Percentiles rank a stretch among this genome's conserved stretches.
phyloP scores from a whole-genome alignment of 2,888 invertebrate species.

The Cerceris ruficornis region DNA sequence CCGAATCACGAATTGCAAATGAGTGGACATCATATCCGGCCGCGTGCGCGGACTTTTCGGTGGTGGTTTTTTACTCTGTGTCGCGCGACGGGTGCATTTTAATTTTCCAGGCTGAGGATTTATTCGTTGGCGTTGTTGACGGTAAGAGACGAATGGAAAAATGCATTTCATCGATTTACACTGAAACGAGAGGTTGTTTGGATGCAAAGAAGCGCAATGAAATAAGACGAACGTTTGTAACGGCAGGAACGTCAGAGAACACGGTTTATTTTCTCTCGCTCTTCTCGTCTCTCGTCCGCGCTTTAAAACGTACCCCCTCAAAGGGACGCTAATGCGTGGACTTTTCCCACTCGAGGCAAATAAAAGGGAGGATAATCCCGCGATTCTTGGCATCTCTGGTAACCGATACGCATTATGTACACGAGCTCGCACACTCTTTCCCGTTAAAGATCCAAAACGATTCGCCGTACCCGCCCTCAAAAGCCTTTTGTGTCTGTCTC shows the following conservation, averaged over 20 bases:
- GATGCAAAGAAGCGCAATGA: not conserved
- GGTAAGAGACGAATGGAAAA: not conserved
- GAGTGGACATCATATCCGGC: slow-evolving; percentile 23
- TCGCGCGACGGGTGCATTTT: slow-evolving; percentile 37
- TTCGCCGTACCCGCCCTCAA: slow-evolving; percentile 47
- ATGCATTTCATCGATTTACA: too few species aligned
- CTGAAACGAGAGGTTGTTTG: not conserved
- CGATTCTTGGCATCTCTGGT: slow-evolving; percentile 29
- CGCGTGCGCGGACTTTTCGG: slow-evolving; percentile 1
- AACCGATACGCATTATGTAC: slow-evolving; percentile 53
- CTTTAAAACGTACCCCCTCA: slow-evolving; percentile 1
- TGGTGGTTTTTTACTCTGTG: slow-evolving; percentile 47
- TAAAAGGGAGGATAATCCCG: slow-evolving; percentile 48
- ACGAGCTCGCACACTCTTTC: slow-evolving; percentile 27
- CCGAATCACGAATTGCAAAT: slow-evolving; percentile 58
- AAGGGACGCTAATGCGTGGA: slow-evolving; percentile 12
- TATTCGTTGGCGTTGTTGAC: slow-evolving; percentile 15
- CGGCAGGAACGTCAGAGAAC: too few species aligned
- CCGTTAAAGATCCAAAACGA: slow-evolving; percentile 36
- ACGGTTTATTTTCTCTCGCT: too few species aligned
- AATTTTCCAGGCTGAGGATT: slow-evolving; percentile 29
- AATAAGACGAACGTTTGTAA: not conserved
- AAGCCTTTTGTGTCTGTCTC: slow-evolving; percentile 48
- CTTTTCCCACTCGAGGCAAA: slow-evolving; percentile 27
- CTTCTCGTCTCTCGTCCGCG: too few species aligned